These are phyloP conservation scores for Dynastes hyllus DNA, from an alignment of 2,888 invertebrate species.

Conservation along the genomic window DNA sequence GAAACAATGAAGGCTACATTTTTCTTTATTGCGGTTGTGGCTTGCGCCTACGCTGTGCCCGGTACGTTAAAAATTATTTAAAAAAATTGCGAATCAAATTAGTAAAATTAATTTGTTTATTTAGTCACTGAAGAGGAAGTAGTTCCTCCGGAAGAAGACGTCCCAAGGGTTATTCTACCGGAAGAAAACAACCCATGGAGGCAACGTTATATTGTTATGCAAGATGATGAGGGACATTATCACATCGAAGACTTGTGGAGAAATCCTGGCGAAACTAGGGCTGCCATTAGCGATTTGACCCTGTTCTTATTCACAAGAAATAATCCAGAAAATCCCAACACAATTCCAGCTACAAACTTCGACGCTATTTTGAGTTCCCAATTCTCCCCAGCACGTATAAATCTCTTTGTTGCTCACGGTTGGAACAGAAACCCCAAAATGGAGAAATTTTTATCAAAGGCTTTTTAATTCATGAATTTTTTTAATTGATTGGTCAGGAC, in stretches of 20 bases:
- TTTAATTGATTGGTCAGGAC: conserved; percentile 64
- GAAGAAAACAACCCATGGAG: conserved; percentile 49
- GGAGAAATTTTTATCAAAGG: too few relatives aligned
- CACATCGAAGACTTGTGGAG: conserved; percentile 38
- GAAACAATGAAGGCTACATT: conserved; percentile 39
- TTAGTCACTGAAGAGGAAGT: conserved; percentile 26
- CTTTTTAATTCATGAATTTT: too few relatives aligned
- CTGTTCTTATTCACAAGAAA: conserved; percentile 60
- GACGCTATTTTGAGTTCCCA: conserved; percentile 49
- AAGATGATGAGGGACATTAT: conserved; percentile 41
- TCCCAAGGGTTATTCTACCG: conserved; percentile 37
- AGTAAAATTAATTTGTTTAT: neutral
- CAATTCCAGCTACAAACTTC: conserved; percentile 53
- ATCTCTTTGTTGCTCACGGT: conserved; percentile 65
- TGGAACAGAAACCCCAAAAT: too few relatives aligned
- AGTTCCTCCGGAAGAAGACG: neutral
- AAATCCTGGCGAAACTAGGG: conserved; percentile 20
- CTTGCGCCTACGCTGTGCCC: conserved; percentile 42
- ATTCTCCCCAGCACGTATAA: conserved; percentile 58
- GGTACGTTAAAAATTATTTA: conserved; percentile 31
- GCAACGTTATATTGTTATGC: conserved; percentile 33
- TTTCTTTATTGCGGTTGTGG: conserved; percentile 21
- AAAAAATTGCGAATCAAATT: neutral
- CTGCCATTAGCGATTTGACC: conserved; percentile 52
- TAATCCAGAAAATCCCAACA: conserved; percentile 55